Percentiles rank a stretch among this genome's conserved stretches.
These are phyloP conservation scores for Colossoma macropomum DNA, from an alignment of 2,113 vertebrate species.

Conservation along the genomic window DNA sequence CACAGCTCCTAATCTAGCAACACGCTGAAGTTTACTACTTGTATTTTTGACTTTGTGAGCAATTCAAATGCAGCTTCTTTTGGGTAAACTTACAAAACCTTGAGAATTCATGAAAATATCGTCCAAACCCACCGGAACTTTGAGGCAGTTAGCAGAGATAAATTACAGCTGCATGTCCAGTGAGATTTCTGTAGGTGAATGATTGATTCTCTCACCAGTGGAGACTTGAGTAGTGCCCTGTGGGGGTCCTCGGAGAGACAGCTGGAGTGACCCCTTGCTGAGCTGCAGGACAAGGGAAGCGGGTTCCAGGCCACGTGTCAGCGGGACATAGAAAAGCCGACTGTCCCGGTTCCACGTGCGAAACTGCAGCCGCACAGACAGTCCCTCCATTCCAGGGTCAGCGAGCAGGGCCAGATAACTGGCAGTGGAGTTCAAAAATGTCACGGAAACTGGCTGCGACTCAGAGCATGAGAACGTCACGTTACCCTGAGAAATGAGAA, in stretches of 20 bases:
- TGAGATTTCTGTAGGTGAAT: not conserved
- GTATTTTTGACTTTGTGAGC: no score
- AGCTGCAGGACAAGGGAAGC: slow-evolving; percentile 84
- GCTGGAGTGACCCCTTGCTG: slow-evolving; percentile 75
- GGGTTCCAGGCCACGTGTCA: slow-evolving; percentile 80
- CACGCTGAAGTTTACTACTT: no score
- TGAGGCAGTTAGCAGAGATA: not conserved
- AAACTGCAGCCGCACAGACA: slow-evolving; percentile 92
- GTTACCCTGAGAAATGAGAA: slow-evolving; percentile 82
- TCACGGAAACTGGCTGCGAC: slow-evolving; percentile 88
- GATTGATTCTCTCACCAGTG: slow-evolving; percentile 76
- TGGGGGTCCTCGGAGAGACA: slow-evolving; percentile 79
- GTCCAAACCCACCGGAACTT: not conserved
- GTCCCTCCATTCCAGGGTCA: slow-evolving; percentile 78
- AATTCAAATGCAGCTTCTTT: no score
- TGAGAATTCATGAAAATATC: no score
- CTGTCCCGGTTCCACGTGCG: slow-evolving; percentile 93
- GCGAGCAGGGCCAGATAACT: slow-evolving; percentile 90
- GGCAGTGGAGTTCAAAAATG: slow-evolving; percentile 83
- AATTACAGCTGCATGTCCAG: not conserved
- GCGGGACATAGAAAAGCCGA: slow-evolving; percentile 82
- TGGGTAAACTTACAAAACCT: no score
- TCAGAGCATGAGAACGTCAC: slow-evolving; percentile 95
- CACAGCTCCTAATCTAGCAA: no score
- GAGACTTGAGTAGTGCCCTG: slow-evolving; percentile 77